phyloP scores from a whole-genome alignment of 2,888 invertebrate genomes.

The Drosophila prolongata region DNA sequence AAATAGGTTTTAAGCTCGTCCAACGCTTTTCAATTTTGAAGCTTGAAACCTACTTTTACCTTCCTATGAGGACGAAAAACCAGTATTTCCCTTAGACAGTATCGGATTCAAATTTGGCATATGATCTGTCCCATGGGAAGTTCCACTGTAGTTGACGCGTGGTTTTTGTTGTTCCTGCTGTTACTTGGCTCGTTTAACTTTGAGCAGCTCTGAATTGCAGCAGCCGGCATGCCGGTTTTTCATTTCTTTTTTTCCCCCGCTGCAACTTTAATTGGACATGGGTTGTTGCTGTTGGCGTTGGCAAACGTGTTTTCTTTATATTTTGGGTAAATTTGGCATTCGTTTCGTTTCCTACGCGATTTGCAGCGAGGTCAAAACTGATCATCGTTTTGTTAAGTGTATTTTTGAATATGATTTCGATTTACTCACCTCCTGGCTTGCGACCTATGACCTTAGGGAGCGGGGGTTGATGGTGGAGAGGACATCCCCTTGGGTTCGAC shows the following conservation, averaged over 20 bases:
- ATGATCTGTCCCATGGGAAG: background rate
- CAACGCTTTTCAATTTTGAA: no score
- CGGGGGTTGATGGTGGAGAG: conserved; percentile 18
- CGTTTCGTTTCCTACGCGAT: conserved; percentile 61
- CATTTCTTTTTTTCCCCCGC: conserved; percentile 23
- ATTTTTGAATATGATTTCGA: background rate
- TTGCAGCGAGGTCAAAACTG: conserved; percentile 54
- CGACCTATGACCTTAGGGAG: conserved; percentile 27
- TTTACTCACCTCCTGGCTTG: conserved; percentile 60
- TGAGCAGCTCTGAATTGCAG: conserved; percentile 52
- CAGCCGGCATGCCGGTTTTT: conserved; percentile 58
- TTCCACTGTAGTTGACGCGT: conserved; percentile 32
- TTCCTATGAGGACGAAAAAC: no score
- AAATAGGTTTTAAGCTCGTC: background rate
- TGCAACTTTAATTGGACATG: conserved; percentile 65
- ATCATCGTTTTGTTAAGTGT: conserved; percentile 9
- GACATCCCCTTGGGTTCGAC: conserved; percentile 47
- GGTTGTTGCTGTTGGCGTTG: conserved; percentile 57
- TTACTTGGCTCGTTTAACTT: conserved; percentile 55
- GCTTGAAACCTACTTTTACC: no score
- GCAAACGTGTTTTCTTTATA: conserved; percentile 67
- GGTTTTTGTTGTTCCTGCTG: conserved; percentile 45
- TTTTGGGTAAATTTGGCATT: conserved; percentile 52
- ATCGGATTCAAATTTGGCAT: background rate
- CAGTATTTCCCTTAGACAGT: no score